Evolutionary conservation across 2,888 invertebrate species (phyloP).

Genomic region (Torymus aiolomorphi): DNA sequence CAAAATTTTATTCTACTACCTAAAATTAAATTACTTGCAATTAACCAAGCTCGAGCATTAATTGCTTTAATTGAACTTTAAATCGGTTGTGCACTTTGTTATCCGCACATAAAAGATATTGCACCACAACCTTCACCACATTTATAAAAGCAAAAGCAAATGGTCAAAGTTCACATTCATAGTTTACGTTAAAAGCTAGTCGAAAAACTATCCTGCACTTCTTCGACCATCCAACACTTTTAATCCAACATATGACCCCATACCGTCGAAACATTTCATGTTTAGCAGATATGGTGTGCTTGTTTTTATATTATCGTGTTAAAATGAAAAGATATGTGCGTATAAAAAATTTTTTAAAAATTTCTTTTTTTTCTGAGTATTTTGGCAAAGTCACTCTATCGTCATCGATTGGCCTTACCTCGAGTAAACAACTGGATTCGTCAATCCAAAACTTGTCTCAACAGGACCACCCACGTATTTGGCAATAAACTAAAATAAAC

Average conservation of each 20-base stretch:
- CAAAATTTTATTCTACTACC: neutral
- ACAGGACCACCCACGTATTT: conserved; percentile 79
- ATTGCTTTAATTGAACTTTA: conserved; percentile 7
- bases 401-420: conserved; percentile 75
- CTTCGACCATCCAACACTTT: too few species aligned
- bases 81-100: conserved; percentile 12
- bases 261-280: conserved; percentile 32
- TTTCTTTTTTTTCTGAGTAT: conserved; percentile 40
- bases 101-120: conserved; percentile 33
- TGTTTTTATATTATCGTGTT: conserved; percentile 16
- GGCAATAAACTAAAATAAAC: conserved; percentile 76
- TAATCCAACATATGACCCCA: conserved; percentile 1
- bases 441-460: conserved; percentile 77
- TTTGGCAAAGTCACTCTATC: conserved; percentile 43
- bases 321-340: conserved; percentile 26
- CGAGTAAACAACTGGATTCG: conserved; percentile 79
- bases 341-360: conserved; percentile 26
- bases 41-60: conserved; percentile 3
- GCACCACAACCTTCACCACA: conserved; percentile 45
- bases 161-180: conserved; percentile 28
- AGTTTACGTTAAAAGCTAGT: conserved; percentile 31
- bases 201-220: neutral
- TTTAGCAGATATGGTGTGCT: conserved; percentile 6
- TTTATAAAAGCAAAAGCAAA: conserved; percentile 50
- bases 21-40: conserved; percentile 16